phyloP scores from a whole-genome alignment of 2,797 vertebrate species.

The Coranthus polyacanthus region DNA sequence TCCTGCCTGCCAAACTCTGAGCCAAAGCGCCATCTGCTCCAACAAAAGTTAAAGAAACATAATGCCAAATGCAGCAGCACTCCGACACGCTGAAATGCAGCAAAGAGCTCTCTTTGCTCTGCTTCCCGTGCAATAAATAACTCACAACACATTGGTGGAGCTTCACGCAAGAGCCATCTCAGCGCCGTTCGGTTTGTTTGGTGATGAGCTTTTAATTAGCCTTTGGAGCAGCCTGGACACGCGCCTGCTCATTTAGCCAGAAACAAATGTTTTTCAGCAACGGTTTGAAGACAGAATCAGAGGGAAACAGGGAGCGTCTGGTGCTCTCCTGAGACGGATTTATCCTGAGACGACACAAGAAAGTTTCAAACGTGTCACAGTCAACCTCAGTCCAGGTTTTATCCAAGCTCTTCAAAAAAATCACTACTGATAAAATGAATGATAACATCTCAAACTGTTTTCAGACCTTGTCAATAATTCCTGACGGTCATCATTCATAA shows the following conservation, averaged over 20 bases:
- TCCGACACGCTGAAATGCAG: background rate
- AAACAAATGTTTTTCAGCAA: conserved; percentile 45
- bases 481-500: too few relatives aligned
- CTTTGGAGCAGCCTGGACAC: conserved; percentile 45
- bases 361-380: conserved; percentile 22
- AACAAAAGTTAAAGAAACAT: conserved; percentile 43
- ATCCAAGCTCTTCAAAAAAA: too few relatives aligned
- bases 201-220: conserved; percentile 63
- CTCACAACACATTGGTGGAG: conserved; percentile 9
- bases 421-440: conserved; percentile 2
- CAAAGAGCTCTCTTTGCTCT: conserved; percentile 27
- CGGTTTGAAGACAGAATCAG: conserved; percentile 43
- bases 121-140: conserved; percentile 53
- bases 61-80: conserved; percentile 51
- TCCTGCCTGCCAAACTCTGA: conserved; percentile 34
- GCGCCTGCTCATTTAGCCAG: conserved; percentile 39
- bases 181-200: conserved; percentile 40
- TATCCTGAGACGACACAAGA: conserved; percentile 34
- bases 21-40: conserved; percentile 73
- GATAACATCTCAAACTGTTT: too few relatives aligned
- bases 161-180: conserved; percentile 15
- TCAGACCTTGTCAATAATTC: too few relatives aligned
- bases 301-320: conserved; percentile 11
- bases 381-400: background rate
- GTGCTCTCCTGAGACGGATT: conserved; percentile 38